Base-by-base conservation (phyloP, 1,140 invertebrate species). In the Paraescarpia echinospica region DNA sequence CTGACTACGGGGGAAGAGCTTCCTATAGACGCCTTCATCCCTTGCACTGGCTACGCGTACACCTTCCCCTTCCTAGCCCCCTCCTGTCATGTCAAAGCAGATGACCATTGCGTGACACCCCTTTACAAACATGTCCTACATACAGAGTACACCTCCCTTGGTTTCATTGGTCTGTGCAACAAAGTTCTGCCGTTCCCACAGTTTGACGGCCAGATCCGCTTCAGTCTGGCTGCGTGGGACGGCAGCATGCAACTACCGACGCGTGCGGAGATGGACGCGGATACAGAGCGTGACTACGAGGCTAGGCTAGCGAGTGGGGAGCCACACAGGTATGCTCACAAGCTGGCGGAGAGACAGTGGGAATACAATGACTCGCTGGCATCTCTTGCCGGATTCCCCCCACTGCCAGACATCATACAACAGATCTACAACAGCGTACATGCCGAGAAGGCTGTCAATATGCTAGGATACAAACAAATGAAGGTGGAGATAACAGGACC, bases 111-210 rank as follows among this genome's bases (percentile, higher is more conserved):
- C 95, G 97, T 99, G 0, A 97, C 97, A 94, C 98, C 98, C 0
- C 97, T 99, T 1, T 99, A 98, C 96, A 98, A 98, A 94, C 98
- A 99, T 95, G 95, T 98, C 35, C 97, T 99, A 77, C 97, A 98
- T 94, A 97, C 97, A 33, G 96, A 97, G 92, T 97, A 97, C 94
- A 98, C 98, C 22, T 97, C 97, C 33, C 97, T 99, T 96, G 97
- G 97, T 90, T 97, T 99, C 92, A 97, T 99, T 93, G 98, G 98
- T 1, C 96, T 99, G n/a, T 97, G 97, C 1, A 98, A 97, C 94
- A 97, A 97, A 94, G 97, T 98, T 0, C 97, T 98, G 94, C 98
- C 98, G 0, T 98, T 98, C 94, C 97, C 97, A 88, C 97, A 98
- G 96, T 98, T 98, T 95, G 97, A 99, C 95, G 96, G 98, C 92